Evolutionary conservation across 2,888 invertebrate species (phyloP), one percentile per base, ranked within the genome.

Genomic region (Geophilus truncorum): DNA sequence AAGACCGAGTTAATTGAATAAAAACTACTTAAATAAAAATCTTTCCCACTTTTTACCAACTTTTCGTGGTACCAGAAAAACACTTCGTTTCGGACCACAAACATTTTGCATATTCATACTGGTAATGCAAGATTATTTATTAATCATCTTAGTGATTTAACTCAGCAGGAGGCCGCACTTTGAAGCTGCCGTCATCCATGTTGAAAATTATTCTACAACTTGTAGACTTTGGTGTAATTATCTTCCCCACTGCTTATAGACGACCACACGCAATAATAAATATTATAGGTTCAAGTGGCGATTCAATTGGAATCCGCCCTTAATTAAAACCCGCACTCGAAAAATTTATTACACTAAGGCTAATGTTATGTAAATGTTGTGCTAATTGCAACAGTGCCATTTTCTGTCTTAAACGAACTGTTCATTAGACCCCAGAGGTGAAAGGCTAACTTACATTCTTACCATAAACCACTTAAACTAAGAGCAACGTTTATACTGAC

Each of bases 291-390:
- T 62, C 57, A 62, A 62, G 57, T 62, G 57, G 57, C 21, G 57
- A 62, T 62, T 62, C 57, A 62, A 62, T 62, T 62, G 57, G 57
- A 62, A 62, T 23, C 57, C 57, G 57, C 57, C 57, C 57, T 62
- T 62, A 62, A 62, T 62, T 62, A 62, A 62, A 62, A 62, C 57
- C 57, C 57, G 57, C 57, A 62, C 57, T 62, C 3, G 21, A 62
- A 21, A 62, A 62, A 62, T 62, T 62, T 62, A 62, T 62, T 23
- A 21, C 57, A 62, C 57, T 62, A 18, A 62, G 18, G 57, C 21
- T 62, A 62, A 62, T 62, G 57, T 62, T 62, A 62, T 62, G 57
- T 62, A 62, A 62, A 62, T 62, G 57, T 62, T 62, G 57, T 62
- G 57, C 57, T 62, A 62, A 62, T 62, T 62, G 57, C 57, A 62